Conservation (phyloP, 2,797 vertebrate genomes). For the Furcifer pardalis region DNA sequence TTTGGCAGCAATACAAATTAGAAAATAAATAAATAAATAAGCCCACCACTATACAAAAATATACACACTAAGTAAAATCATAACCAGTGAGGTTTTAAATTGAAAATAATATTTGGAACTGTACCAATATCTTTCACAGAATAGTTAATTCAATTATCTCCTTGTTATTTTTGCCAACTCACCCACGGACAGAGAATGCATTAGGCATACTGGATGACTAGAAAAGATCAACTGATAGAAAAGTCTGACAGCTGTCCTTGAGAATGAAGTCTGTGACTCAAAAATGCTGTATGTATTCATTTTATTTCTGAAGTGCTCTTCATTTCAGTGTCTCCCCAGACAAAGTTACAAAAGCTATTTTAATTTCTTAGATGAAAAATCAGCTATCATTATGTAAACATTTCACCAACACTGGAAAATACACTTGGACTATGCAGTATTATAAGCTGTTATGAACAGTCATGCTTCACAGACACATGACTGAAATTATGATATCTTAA, state of each 20-base stretch:
- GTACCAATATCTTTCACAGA: not conserved
- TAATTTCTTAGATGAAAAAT: not conserved
- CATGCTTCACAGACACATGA: constrained; percentile 1
- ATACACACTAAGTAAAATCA: not conserved
- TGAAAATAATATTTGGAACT: not conserved
- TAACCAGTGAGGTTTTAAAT: not conserved
- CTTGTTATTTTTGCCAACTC: not conserved
- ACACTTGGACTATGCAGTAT: not conserved
- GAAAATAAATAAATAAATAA: too few relatives aligned
- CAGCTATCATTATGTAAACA: not conserved
- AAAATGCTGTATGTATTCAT: not conserved
- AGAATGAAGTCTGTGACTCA: not conserved
- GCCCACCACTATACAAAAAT: not conserved
- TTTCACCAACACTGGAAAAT: not conserved
- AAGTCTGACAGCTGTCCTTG: not conserved
- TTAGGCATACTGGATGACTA: not conserved
- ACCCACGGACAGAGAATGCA: not conserved
- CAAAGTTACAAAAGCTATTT: not conserved
- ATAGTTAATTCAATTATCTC: not conserved
- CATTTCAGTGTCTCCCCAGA: not conserved
- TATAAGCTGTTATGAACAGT: not conserved
- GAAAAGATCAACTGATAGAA: not conserved
- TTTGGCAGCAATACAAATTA: too few relatives aligned
- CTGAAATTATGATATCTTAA: not conserved
- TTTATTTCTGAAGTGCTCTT: too few relatives aligned